Percentiles rank a stretch among this genome's conserved stretches.
Conservation (phyloP, 1,140 invertebrate genomes). For the Drosophila nikananu region DNA sequence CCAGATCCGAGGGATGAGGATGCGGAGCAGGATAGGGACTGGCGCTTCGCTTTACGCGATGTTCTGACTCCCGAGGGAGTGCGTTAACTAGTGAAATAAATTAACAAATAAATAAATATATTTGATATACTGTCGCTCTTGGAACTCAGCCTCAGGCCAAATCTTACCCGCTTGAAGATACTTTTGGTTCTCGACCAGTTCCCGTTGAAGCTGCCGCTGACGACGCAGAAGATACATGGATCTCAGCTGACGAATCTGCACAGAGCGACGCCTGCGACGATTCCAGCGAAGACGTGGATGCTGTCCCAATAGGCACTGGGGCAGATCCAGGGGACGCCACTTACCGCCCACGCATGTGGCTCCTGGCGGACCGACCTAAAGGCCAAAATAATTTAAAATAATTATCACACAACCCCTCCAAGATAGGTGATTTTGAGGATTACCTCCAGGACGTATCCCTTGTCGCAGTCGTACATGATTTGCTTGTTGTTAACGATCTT, state of each 20-base stretch:
- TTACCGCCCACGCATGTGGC: constrained; percentile 87
- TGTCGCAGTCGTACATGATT: constrained; percentile 98
- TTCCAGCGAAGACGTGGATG: constrained; percentile 93
- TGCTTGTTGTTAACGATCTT: constrained; percentile 97
- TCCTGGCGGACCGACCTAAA: constrained; percentile 91
- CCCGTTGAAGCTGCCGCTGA: constrained; percentile 59
- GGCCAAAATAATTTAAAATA: too few species aligned
- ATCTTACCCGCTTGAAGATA: constrained; percentile 9
- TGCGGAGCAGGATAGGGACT: constrained; percentile 28
- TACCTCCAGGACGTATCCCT: constrained; percentile 93
- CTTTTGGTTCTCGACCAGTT: constrained; percentile 40
- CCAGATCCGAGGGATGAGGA: constrained; percentile 54
- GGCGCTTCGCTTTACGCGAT: constrained; percentile 55
- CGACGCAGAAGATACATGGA: constrained; percentile 85
- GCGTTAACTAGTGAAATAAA: not conserved
- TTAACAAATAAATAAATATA: not conserved
- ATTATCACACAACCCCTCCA: too few species aligned
- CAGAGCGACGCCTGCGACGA: constrained; percentile 88
- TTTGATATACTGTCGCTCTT: not conserved
- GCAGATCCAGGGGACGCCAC: constrained; percentile 81
- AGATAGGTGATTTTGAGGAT: too few species aligned
- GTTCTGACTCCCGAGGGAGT: not conserved
- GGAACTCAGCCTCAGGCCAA: not conserved
- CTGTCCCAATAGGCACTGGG: constrained; percentile 90
- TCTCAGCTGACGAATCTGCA: constrained; percentile 86